Conservation (phyloP, 2,113 vertebrate genomes). For the Nicator chloris region DNA sequence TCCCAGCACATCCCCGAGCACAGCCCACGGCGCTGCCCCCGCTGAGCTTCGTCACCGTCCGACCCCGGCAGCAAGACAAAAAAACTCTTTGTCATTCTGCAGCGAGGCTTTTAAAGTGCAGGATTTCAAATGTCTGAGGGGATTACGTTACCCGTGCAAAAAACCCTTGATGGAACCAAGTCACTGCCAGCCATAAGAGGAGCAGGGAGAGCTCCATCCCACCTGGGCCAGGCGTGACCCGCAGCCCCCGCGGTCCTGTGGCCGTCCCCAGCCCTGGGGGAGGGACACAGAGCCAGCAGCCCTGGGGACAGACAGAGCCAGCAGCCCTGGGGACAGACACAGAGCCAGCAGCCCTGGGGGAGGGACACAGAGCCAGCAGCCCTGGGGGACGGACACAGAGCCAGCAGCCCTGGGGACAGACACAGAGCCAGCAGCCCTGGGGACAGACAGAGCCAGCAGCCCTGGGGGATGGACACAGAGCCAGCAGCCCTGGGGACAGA, state of each 20-base stretch:
- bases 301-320: too few relatives aligned
- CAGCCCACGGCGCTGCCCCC: not conserved
- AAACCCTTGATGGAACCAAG: not conserved
- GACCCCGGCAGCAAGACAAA: not conserved
- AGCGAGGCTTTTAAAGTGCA: not conserved
- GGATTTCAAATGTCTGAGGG: not conserved
- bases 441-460: too few relatives aligned
- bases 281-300: not conserved
- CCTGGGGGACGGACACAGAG: too few relatives aligned
- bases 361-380: too few relatives aligned
- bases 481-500: too few relatives aligned
- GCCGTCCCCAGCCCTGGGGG: accelerated
- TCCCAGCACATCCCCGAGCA: not conserved
- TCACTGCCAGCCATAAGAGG: not conserved
- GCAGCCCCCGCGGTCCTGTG: accelerated
- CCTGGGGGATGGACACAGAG: not conserved
- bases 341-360: too few relatives aligned
- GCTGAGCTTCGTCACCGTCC: accelerated
- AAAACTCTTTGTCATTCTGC: not conserved
- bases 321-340: too few relatives aligned
- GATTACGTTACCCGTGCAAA: not conserved
- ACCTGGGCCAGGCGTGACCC: accelerated
- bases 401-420: too few relatives aligned
- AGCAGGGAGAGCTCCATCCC: not conserved
- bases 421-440: not conserved